Evolutionary conservation across 2,113 vertebrate species (phyloP).

Genomic region (Alethe diademata): DNA sequence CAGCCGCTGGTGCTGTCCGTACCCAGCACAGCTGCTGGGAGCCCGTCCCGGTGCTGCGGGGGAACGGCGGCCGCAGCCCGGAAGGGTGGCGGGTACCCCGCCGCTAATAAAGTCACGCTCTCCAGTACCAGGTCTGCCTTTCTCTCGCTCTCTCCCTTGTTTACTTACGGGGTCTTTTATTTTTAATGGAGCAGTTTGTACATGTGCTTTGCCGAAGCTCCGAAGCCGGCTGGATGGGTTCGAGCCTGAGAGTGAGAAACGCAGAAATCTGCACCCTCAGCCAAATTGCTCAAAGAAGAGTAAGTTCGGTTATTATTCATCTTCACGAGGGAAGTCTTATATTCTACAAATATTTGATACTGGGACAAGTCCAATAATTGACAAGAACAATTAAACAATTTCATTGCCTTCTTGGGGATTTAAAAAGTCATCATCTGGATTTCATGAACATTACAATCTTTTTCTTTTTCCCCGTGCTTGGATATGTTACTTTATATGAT

Average conservation of each 20-base stretch:
- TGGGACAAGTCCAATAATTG: conserved; percentile 72
- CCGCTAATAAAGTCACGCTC: not conserved
- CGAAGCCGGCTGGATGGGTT: not conserved
- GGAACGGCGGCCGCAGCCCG: not conserved
- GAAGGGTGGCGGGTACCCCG: not conserved
- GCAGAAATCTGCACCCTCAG: conserved; percentile 24
- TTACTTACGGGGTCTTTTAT: conserved; percentile 32
- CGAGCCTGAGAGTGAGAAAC: conserved; percentile 53
- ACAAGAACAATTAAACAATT: conserved; percentile 74
- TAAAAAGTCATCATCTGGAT: conserved; percentile 67
- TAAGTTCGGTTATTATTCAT: conserved; percentile 68
- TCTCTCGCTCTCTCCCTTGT: not conserved
- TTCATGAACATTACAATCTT: conserved; percentile 52
- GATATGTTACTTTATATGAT: conserved; percentile 6
- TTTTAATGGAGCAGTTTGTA: conserved; percentile 50
- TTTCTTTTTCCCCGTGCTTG: not conserved
- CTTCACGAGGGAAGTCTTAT: conserved; percentile 69
- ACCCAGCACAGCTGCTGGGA: not conserved
- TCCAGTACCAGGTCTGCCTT: not conserved
- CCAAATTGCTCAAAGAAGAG: conserved; percentile 53
- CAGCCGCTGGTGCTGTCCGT: not conserved
- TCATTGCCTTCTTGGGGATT: conserved; percentile 55
- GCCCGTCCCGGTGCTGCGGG: not conserved
- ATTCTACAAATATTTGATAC: conserved; percentile 76
- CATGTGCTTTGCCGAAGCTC: conserved; percentile 38